A percentile compares a stretch with the other conserved stretches of the same genome.
Conservation (phyloP, 2,888 invertebrate genomes). For the Carterocephalus palaemon region DNA sequence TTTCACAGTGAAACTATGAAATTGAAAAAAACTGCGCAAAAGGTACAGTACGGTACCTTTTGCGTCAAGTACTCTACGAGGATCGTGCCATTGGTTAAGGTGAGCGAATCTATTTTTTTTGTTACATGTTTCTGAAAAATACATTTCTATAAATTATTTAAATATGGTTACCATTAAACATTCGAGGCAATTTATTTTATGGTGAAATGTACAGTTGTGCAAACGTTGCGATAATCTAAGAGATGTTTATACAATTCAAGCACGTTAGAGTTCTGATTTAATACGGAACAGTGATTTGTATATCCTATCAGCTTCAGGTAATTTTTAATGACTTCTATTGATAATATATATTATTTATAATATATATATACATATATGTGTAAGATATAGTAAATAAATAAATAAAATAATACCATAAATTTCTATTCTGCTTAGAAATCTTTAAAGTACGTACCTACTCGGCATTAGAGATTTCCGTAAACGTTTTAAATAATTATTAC, state of each 20-base stretch:
- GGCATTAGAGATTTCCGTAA: no score
- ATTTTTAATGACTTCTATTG: no score
- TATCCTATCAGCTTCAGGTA: no score
- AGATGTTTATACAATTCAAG: slow-evolving; percentile 3
- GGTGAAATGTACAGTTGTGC: background rate
- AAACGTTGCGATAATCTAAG: slow-evolving; percentile 1
- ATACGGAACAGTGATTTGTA: background rate
- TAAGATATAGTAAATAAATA: no score
- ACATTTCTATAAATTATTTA: no score
- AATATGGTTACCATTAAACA: no score
- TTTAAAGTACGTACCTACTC: no score
- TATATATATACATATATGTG: no score
- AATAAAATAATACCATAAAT: no score
- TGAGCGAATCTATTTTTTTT: slow-evolving; percentile 26
- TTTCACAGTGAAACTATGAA: slow-evolving; percentile 57
- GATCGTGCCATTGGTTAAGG: slow-evolving; percentile 35
- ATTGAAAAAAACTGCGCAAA: slow-evolving; percentile 66
- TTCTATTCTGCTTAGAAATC: no score
- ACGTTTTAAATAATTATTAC: no score
- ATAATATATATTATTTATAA: no score
- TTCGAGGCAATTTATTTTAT: background rate
- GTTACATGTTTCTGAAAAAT: background rate
- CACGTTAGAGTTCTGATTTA: background rate
- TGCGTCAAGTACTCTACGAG: slow-evolving; percentile 53
- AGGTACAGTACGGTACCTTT: slow-evolving; percentile 59